Conservation (phyloP, 2,888 invertebrate species). For the Hipparchia sbordonii region DNA sequence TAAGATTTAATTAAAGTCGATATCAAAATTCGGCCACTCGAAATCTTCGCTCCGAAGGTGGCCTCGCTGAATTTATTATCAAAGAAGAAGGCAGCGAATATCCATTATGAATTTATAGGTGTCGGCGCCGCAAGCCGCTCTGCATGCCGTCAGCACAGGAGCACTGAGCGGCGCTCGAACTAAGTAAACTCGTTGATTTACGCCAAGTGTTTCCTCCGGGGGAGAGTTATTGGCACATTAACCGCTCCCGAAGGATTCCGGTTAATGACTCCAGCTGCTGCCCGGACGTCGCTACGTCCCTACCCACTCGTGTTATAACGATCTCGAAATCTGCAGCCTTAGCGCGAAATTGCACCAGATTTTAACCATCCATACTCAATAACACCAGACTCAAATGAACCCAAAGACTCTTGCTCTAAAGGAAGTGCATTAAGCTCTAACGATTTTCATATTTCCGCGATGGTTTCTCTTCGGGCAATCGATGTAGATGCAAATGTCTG, state of each 20-base stretch:
- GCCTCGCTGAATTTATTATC: slow-evolving; percentile 36
- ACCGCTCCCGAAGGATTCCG: slow-evolving; percentile 4
- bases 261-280: slow-evolving; percentile 3
- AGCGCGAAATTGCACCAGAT: no score
- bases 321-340: background rate
- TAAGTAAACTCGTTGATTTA: slow-evolving; percentile 26
- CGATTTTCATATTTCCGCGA: no score
- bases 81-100: slow-evolving; percentile 33
- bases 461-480: no score
- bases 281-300: background rate
- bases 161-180: slow-evolving; percentile 4
- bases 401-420: no score
- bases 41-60: slow-evolving; percentile 31
- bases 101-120: slow-evolving; percentile 34
- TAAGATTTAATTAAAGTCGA: slow-evolving; percentile 34
- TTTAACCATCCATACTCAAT: no score
- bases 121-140: slow-evolving; percentile 20
- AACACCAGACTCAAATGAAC: no score
- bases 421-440: no score
- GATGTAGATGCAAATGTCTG: no score
- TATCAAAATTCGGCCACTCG: slow-evolving; percentile 23
- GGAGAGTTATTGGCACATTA: slow-evolving; percentile 11
- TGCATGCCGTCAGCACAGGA: slow-evolving; percentile 7
- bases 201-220: slow-evolving; percentile 27
- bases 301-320: background rate